phyloP scores from a whole-genome alignment of 2,888 invertebrate species.

The Leucoptera coffeella region DNA sequence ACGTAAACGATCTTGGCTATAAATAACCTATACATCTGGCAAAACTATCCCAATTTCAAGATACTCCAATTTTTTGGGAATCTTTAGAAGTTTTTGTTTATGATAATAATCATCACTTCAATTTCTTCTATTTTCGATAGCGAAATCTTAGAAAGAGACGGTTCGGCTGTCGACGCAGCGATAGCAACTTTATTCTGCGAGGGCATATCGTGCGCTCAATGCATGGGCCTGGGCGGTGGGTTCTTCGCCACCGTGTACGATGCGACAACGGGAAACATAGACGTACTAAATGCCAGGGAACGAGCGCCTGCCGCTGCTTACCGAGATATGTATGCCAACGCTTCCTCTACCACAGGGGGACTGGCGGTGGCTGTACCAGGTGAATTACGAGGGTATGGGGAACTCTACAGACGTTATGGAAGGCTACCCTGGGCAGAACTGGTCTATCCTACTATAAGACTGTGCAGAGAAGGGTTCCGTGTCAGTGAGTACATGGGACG shows the following conservation, averaged over 20 bases:
- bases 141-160: constrained; percentile 64
- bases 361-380: constrained; percentile 79
- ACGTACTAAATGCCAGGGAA: constrained; percentile 71
- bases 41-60: too few species aligned
- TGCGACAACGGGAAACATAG: constrained; percentile 47
- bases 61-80: too few species aligned
- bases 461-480: constrained; percentile 66
- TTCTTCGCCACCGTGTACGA: constrained; percentile 81
- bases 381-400: constrained; percentile 80
- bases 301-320: constrained; percentile 64
- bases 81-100: too few species aligned
- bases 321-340: constrained; percentile 60
- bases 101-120: too few species aligned
- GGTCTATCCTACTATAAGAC: constrained; percentile 69
- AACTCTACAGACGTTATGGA: constrained; percentile 67
- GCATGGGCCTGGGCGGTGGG: constrained; percentile 87
- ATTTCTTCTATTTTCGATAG: too few species aligned
- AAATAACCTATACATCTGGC: too few species aligned
- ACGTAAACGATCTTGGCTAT: too few species aligned
- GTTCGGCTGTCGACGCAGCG: constrained; percentile 79
- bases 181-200: constrained; percentile 83
- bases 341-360: constrained; percentile 52
- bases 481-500: constrained; percentile 62
- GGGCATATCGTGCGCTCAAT: constrained; percentile 75
- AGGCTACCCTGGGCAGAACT: constrained; percentile 71